Evolutionary conservation across 2,888 invertebrate genomes (phyloP), one percentile per base, ranked within the genome.

Genomic region (Conus canariensis): DNA sequence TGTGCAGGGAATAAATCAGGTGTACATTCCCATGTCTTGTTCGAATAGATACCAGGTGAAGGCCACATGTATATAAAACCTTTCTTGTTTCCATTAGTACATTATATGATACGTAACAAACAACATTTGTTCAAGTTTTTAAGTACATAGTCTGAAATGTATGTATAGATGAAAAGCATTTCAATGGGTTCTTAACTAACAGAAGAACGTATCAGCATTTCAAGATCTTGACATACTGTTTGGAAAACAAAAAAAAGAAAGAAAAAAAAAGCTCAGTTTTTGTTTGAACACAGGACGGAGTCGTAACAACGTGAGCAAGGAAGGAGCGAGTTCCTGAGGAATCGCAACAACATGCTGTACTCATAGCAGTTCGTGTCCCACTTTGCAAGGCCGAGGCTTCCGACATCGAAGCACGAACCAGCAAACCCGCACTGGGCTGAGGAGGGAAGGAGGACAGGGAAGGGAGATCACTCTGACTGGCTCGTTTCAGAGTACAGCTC

Each of bases 401-500:
- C 16, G 10, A 5, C 64, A 64, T 64, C 2, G 12, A 16, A 64
- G 10, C 16, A 14, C 64, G 4, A 10, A 30, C 25, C 82, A 7
- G 4, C 82, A 7, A 0, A 7, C 80, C 45, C 22, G 30, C 30
- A 16, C 45, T 22, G 10, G 4, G 30, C 80, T 12, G 19, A 45
- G 12, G 45, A 0, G 10, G 12, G 45, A 14, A 3, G 12, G 5
- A 16, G 10, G 30, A 1, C 64, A 59, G n/a, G 59, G 59, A 59
- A 85, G 85, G 12, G 58, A 22, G 25, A 10, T 10, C 12, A 64
- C 64, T 64, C 64, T 64, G 45, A 45, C 64, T 64, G 64, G 64
- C 64, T 64, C 16, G 64, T 64, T 64, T 88, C 85, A 14, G 82
- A 83, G 82, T 92, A 96, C 19, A 96, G 93, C 91, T 96, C 96